Base-by-base conservation (phyloP, 2,797 vertebrate species). In the Sebastes hubbsi region DNA sequence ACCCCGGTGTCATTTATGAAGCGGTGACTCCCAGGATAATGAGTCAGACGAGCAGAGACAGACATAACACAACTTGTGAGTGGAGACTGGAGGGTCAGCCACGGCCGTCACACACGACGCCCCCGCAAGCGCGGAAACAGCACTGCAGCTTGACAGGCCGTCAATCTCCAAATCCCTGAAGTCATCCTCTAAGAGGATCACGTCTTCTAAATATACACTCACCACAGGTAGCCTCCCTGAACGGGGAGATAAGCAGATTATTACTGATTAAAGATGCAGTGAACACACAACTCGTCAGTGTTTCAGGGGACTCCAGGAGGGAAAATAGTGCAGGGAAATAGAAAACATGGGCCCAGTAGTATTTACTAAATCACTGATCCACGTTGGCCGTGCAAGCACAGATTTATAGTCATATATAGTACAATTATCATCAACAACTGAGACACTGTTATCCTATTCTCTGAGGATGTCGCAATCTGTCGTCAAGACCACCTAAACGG, bases 131-230 rank as follows among this genome's bases (percentile, higher is more conserved):
- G 7, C 32, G 29, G 16, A 24, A 29, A 13, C 55, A 29, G 74
- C 58, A 78, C 82, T 75, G 78, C 81, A 74, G 78, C 69, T 18
- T 8, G 38, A 69, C 52, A 52, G 75, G 38, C 38, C 3, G 4
- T 10, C 85, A 49, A 34, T 24, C 71, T 87, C 72, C 80, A 88
- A 89, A 88, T 91, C 93, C 85, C 18, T 78, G 9, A 78, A 87
- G 85, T 88, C 73, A 14, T 80, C 82, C 68, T 32, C 8, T 92
- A 94, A 93, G 91, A 90, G 92, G 93, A 93, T 95, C 80, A 90
- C 52, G 4, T 79, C 75, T 77, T 87, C 91, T 92, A 94, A 74
- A 93, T 92, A 86, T 93, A 94, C 73, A 80, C 79, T 80, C 54
- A 18, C 55, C 70, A 3, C 87, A 90, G 87, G 89, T 78, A 85